Evolutionary conservation across 2,797 vertebrate genomes (phyloP).

Genomic region (Tapirus indicus): DNA sequence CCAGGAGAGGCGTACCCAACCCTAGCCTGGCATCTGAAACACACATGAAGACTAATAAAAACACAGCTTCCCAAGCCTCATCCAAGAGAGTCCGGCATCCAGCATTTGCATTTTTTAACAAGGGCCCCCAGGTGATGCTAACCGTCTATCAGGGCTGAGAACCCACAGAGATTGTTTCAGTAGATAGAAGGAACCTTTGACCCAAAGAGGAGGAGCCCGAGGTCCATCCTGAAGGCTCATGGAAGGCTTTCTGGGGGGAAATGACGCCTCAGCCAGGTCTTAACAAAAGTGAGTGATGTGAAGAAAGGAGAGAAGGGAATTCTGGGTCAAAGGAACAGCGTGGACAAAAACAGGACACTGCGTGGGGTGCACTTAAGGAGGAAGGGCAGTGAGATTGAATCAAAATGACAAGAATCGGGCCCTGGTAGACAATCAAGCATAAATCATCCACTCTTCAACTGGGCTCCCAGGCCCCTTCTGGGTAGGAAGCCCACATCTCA

Average conservation of each 20-base stretch:
- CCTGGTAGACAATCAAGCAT: neutral
- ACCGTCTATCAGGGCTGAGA: neutral
- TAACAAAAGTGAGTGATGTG: neutral
- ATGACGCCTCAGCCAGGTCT: neutral
- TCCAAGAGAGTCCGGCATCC: neutral
- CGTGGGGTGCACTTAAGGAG: fast-evolving
- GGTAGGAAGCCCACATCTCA: neutral
- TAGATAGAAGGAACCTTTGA: neutral
- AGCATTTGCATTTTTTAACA: neutral
- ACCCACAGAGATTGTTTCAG: neutral
- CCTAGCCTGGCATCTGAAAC: neutral
- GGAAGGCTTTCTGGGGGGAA: neutral
- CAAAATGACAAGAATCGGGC: neutral
- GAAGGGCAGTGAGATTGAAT: neutral
- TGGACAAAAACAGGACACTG: neutral
- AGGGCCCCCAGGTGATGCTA: neutral
- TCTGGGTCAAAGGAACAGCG: neutral
- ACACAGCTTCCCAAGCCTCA: neutral
- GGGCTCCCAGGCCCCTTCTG: neutral
- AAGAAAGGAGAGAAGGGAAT: neutral
- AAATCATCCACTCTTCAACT: neutral
- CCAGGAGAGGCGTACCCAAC: neutral
- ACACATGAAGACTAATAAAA: neutral
- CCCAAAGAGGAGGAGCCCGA: neutral
- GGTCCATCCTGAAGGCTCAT: neutral